phyloP scores from a whole-genome alignment of 2,113 vertebrate genomes.

The Heloderma charlesbogerti region DNA sequence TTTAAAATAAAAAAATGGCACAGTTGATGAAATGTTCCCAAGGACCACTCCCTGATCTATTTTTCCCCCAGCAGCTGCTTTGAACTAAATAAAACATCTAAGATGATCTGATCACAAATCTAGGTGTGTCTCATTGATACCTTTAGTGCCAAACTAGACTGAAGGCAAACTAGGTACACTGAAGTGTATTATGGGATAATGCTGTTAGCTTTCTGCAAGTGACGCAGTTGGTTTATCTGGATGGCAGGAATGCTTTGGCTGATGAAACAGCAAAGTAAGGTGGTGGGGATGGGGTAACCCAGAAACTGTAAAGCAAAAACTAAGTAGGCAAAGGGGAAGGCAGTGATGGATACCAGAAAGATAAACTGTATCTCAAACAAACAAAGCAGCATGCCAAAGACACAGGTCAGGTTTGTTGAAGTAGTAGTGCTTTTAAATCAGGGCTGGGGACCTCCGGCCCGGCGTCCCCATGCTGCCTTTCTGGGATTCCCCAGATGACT shows the following conservation, averaged over 20 bases:
- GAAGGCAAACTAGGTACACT: background rate
- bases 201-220: background rate
- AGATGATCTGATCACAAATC: too few species aligned
- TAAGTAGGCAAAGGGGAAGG: too few species aligned
- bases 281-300: background rate
- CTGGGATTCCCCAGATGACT: too few species aligned
- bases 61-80: background rate
- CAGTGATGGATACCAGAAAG: too few species aligned
- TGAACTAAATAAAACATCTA: background rate
- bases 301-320: too few species aligned
- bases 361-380: too few species aligned
- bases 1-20: background rate
- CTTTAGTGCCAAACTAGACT: too few species aligned
- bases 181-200: background rate
- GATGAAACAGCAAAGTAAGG: background rate
- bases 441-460: too few species aligned
- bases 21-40: background rate
- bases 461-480: too few species aligned
- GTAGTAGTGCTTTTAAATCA: background rate
- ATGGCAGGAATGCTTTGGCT: background rate
- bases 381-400: too few species aligned
- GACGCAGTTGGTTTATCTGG: background rate
- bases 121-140: too few species aligned
- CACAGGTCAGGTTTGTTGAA: too few species aligned
- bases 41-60: background rate